Percentiles rank a stretch among this genome's conserved stretches.
These are phyloP conservation scores for Xyrichtys novacula DNA, from an alignment of 2,797 vertebrate genomes.

Conservation along the genomic window DNA sequence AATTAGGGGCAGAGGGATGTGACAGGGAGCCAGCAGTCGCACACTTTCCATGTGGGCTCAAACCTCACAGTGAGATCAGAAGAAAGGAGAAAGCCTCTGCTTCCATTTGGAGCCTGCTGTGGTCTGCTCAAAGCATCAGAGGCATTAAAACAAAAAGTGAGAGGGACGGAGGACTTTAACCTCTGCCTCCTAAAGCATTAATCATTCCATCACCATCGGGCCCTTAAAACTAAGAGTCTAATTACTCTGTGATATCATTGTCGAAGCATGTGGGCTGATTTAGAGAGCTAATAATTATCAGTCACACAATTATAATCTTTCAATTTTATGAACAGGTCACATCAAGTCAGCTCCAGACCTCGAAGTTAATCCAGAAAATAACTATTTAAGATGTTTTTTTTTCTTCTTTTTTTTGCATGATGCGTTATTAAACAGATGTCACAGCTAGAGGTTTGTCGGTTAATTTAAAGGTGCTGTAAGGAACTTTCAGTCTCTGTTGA, in stretches of 20 bases:
- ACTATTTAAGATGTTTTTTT: too few species aligned
- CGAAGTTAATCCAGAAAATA: too few species aligned
- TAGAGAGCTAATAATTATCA: too few species aligned
- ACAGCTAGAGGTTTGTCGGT: too few species aligned
- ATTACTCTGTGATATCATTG: background rate
- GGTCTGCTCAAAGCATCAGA: background rate
- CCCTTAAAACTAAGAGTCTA: background rate
- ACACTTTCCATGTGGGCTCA: background rate
- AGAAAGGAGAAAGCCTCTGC: background rate
- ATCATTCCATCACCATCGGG: background rate
- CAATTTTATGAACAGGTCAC: too few species aligned
- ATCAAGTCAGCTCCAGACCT: too few species aligned
- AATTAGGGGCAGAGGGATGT: background rate
- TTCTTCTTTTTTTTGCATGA: too few species aligned
- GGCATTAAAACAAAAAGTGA: background rate
- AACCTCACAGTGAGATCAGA: background rate
- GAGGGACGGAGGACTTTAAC: background rate
- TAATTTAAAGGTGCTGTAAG: too few species aligned
- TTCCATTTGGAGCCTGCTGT: background rate
- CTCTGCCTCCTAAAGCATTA: background rate
- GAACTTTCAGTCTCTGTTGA: too few species aligned
- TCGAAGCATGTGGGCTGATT: background rate
- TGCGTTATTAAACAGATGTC: too few species aligned
- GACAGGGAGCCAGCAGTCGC: background rate
- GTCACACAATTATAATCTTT: too few species aligned